Evolutionary conservation across 2,888 invertebrate species (phyloP).

Genomic region (Fragum fragum): DNA sequence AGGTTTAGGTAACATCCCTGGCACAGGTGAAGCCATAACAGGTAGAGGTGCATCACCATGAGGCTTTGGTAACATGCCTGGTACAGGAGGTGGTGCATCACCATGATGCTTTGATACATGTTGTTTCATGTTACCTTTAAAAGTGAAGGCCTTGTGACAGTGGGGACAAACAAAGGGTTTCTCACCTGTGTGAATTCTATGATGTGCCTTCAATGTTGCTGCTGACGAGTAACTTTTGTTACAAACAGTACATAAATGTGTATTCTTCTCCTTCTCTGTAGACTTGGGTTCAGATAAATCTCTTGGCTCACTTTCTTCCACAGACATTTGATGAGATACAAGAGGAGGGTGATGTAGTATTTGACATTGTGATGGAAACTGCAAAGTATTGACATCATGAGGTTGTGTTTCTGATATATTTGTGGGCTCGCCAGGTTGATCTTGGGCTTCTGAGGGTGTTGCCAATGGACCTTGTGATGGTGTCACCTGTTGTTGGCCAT

Average conservation of each 20-base stretch:
- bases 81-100: conserved; percentile 26
- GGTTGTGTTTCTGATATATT: neutral
- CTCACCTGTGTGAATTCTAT: conserved; percentile 61
- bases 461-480: neutral
- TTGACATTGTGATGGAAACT: neutral
- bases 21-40: neutral
- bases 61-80: neutral
- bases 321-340: conserved; percentile 40
- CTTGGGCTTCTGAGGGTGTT: neutral
- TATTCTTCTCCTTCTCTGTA: conserved; percentile 45
- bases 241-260: conserved; percentile 51
- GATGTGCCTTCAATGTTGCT: conserved; percentile 59
- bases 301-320: conserved; percentile 46
- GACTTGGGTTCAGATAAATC: conserved; percentile 4
- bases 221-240: conserved; percentile 60
- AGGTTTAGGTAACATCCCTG: neutral
- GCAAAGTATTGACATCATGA: neutral
- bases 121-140: conserved; percentile 64
- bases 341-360: neutral
- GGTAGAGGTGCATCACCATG: neutral
- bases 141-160: conserved; percentile 59
- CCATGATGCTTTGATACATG: conserved; percentile 58
- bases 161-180: conserved; percentile 53
- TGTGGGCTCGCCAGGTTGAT: neutral
- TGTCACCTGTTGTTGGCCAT: neutral